Evolutionary conservation across 2,113 vertebrate species (phyloP).

Genomic region (Pelobates fuscus): DNA sequence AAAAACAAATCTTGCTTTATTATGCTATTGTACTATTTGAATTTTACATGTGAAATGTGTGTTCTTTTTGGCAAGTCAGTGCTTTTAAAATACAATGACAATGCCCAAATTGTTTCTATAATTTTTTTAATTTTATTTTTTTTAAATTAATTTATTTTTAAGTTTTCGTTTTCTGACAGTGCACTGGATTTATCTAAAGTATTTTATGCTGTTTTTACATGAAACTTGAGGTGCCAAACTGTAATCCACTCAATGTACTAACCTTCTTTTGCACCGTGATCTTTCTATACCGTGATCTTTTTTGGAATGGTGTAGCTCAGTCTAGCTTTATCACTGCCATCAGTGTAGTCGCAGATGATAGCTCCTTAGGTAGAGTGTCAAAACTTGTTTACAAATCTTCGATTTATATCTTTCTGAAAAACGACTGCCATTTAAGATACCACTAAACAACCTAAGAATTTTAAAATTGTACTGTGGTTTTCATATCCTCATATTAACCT

Average conservation of each 20-base stretch:
- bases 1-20: constrained; percentile 71
- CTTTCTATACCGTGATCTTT: constrained; percentile 58
- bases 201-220: constrained; percentile 64
- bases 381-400: constrained; percentile 70
- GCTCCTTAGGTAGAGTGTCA: constrained; percentile 66
- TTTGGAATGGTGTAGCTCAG: constrained; percentile 70
- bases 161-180: constrained; percentile 62
- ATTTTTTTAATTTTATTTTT: constrained; percentile 16
- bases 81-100: constrained; percentile 61
- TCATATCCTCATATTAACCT: constrained; percentile 72
- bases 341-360: constrained; percentile 70
- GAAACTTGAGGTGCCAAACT: constrained; percentile 70
- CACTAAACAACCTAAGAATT: constrained; percentile 69
- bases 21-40: constrained; percentile 64
- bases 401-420: constrained; percentile 77
- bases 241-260: constrained; percentile 69
- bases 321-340: constrained; percentile 68
- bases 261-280: constrained; percentile 57
- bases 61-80: constrained; percentile 65
- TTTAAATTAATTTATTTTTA: constrained; percentile 17
- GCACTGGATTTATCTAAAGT: constrained; percentile 61
- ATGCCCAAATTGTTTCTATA: constrained; percentile 54
- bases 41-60: constrained; percentile 63
- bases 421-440: constrained; percentile 77
- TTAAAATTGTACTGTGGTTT: constrained; percentile 81